phyloP scores from a whole-genome alignment of 2,888 invertebrate genomes.

The Ditula angustiorana region DNA sequence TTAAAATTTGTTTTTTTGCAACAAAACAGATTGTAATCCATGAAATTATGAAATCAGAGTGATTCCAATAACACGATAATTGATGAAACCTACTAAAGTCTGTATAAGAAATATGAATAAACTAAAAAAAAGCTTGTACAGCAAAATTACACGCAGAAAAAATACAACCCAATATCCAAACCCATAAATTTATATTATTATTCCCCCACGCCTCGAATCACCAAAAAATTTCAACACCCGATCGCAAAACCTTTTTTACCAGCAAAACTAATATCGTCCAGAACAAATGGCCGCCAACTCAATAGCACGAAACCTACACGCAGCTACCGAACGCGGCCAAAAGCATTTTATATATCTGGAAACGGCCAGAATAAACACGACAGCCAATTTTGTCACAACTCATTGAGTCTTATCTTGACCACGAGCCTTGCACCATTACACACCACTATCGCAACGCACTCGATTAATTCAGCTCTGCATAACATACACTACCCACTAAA shows the following conservation, averaged over 20 bases:
- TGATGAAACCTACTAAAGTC: no score
- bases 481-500: background rate
- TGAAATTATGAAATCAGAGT: no score
- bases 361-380: constrained; percentile 63
- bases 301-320: constrained; percentile 31
- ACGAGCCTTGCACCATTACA: constrained; percentile 44
- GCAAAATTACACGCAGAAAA: background rate
- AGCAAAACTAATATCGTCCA: constrained; percentile 26
- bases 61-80: no score
- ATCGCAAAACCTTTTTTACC: constrained; percentile 16
- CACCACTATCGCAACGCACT: constrained; percentile 18
- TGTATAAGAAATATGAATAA: background rate
- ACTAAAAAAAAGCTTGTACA: background rate
- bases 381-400: constrained; percentile 71
- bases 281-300: constrained; percentile 37
- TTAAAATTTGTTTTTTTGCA: no score
- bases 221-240: constrained; percentile 1
- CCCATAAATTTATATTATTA: background rate
- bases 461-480: background rate
- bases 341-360: constrained; percentile 46
- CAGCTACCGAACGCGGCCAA: constrained; percentile 25
- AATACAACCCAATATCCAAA: background rate
- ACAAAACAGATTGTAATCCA: no score
- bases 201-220: background rate
- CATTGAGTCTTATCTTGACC: constrained; percentile 69